Base-by-base conservation (phyloP, 1,140 invertebrate genomes). In the Drosophila tani region DNA sequence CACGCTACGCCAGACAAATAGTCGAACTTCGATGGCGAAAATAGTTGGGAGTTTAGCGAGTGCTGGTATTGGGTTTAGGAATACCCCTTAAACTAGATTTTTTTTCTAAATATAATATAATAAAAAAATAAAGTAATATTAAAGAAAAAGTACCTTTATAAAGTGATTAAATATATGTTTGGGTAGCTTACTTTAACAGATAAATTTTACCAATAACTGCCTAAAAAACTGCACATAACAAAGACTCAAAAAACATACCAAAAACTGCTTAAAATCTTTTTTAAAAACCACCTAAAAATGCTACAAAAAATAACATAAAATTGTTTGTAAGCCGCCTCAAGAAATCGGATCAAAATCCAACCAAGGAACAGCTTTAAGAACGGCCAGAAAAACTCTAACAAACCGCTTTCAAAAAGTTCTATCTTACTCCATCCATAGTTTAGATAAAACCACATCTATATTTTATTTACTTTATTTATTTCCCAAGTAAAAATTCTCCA, bases 21-120 rank as follows among this genome's bases (percentile, higher is more conserved):
- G 58, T 29, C 64, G 65, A 65, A 55, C 73, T 78, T 43, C 63
- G 55, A 77, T 81, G 64, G 66, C 57, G 45, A 82, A 82, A 75
- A 70, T 82, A 43, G 51, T 62, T 56, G 6, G 35, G 35, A 27
- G 21, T 19, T 9, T 46, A 7, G 35, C 4, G 35, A 9, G 11
- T 15, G 1, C 1, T 9, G 29, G 17, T 5, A 27, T 38, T 11
- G 50, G 24, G 21, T 19, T n/a, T n/a, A 14, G 27, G 17, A 3
- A 17, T 70, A 67, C 67, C 67, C 12, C 7, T 46, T 65, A 46
- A 21, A 21, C 4, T 3, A 1, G 0, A n/a, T 12, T 32, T 21
- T 3, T 17, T 38, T 9, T 0, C n/a, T n/a, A 29, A 14, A 27
- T 8, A 8, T 21, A 14, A 47, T 14, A 1, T 32, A 32, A 32